These are phyloP conservation scores for Pectinophora gossypiella DNA, from an alignment of 1,140 invertebrate species.

Conservation along the genomic window DNA sequence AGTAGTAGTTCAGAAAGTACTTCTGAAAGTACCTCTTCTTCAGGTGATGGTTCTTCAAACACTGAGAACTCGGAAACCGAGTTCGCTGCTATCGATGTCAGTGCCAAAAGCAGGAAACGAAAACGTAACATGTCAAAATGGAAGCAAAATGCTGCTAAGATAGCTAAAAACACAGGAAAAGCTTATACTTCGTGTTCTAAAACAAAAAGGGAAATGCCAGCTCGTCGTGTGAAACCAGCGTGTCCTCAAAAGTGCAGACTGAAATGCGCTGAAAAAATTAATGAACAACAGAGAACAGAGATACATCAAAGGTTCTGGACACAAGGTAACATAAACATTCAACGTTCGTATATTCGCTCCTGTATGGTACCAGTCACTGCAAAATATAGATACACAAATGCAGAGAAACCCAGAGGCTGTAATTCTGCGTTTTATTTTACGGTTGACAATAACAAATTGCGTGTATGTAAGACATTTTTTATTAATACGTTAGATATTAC, in stretches of 20 bases:
- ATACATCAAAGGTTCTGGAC: conserved; percentile 12
- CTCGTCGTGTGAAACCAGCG: conserved; percentile 11
- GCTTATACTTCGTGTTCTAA: conserved; percentile 2
- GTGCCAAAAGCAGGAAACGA: conserved; percentile 6
- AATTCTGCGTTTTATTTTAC: conserved; percentile 24
- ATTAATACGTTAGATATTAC: conserved; percentile 23
- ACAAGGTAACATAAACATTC: conserved; percentile 12
- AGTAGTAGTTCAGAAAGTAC: too few species aligned
- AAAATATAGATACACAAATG: conserved; percentile 16
- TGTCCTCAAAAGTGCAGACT: conserved; percentile 21
- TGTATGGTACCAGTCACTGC: conserved; percentile 13
- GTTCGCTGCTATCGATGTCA: too few species aligned
- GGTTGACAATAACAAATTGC: conserved; percentile 8
- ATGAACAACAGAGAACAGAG: conserved; percentile 6
- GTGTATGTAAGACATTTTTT: conserved; percentile 28
- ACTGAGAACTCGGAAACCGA: too few species aligned
- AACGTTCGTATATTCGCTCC: conserved; percentile 15
- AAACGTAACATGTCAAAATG: conserved; percentile 4
- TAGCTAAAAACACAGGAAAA: conserved; percentile 13
- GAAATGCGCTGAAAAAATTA: conserved; percentile 13
- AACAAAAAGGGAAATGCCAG: conserved; percentile 11
- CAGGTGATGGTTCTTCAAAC: too few species aligned
- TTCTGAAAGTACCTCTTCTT: too few species aligned
- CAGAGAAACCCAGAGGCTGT: conserved; percentile 12
- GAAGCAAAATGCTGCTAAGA: conserved; percentile 14